phyloP scores from a whole-genome alignment of 2,797 vertebrate genomes.

The Periparus ater region DNA sequence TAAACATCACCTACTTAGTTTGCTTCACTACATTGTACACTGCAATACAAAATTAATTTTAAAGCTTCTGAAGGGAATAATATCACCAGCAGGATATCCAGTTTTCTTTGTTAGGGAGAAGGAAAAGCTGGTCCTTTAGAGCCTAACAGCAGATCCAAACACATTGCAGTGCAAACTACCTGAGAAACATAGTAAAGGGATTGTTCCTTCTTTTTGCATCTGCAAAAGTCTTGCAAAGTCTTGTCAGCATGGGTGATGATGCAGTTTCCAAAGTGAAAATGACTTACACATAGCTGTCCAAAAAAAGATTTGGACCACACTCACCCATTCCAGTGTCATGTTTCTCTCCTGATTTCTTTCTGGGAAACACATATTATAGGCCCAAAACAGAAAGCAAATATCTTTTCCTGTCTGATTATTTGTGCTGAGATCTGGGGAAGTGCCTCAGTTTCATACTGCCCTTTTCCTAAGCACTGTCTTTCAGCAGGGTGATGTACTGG shows the following conservation, averaged over 20 bases:
- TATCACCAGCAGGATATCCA: not conserved
- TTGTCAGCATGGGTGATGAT: not conserved
- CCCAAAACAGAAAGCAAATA: fast-evolving
- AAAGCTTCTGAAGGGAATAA: not conserved
- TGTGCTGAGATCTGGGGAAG: not conserved
- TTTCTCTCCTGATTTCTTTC: not conserved
- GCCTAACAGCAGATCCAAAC: not conserved
- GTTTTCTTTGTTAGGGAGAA: not conserved
- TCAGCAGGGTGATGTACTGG: fast-evolving
- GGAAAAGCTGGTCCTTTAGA: not conserved
- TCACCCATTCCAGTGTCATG: not conserved
- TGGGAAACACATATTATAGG: not conserved
- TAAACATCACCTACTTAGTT: not conserved
- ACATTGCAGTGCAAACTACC: not conserved
- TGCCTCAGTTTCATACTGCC: not conserved
- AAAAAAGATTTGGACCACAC: not conserved
- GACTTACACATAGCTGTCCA: not conserved
- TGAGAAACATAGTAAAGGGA: not conserved
- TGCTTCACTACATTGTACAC: not conserved
- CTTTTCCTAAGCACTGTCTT: not conserved
- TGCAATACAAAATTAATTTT: not conserved
- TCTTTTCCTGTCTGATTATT: not conserved
- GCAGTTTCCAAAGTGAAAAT: not conserved
- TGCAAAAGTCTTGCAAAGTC: not conserved
- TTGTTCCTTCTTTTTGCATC: not conserved